Evolutionary conservation across 2,888 invertebrate genomes (phyloP), one percentile per base, ranked within the genome.

Genomic region (Scelioninae gen. 1): DNA sequence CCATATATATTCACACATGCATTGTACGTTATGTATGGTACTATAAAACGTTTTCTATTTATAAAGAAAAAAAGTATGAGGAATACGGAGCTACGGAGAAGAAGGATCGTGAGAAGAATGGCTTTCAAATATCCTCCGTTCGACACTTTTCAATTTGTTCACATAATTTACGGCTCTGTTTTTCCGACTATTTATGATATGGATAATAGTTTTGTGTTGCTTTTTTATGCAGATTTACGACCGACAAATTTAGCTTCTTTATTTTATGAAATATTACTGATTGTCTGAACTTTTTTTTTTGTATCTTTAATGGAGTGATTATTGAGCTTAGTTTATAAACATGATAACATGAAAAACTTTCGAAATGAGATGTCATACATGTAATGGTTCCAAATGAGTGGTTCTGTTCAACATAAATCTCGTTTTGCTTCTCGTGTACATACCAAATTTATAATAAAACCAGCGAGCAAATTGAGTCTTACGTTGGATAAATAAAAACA

Each of bases 131-230:
- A 69, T 63, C 62, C 51, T 80, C 49, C 16, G 55, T 63, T 75
- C 76, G 71, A 71, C 77, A 82, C 77, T 77, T 77, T 82, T 82
- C 82, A 82, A 68, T 78, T 83, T 78, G 75, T 78, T 69, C 34
- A 51, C 62, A 74, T 83, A 78, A 83, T 83, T 82, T 78, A 78
- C 69, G 74, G 43, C 63, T 29, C 15, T 40, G 63, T 66, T 75
- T 82, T 76, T 72, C 56, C 43, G 53, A n/a, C 29, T 31, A 38
- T 72, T 71, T 63, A 76, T 60, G 65, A 53, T 32, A 53, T 34
- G 49, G 43, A 53, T 69, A 60, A 82, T 60, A 40, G 60, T 81
- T 76, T 76, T 53, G 56, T 47, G 34, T 32, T 55, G 40, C 49
- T 68, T 66, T 31, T 68, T 60, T 51, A 29, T 31, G 47, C 45